Base-by-base conservation (phyloP, 1,140 invertebrate genomes). In the Calephelis virginiensis region DNA sequence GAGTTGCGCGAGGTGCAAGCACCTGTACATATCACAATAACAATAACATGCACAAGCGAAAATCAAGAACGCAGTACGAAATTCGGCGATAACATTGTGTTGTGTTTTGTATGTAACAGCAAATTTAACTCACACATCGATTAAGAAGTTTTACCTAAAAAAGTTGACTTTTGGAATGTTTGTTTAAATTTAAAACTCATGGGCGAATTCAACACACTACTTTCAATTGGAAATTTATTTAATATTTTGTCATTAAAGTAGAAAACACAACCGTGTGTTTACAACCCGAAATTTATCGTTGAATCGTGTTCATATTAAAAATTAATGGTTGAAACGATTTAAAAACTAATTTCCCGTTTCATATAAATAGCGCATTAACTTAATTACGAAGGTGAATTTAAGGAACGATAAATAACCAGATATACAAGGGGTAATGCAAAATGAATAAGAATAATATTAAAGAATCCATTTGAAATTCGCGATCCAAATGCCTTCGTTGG, bases 271-370 rank as follows among this genome's bases (percentile, higher is more conserved):
- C 7, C 17, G 53, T 56, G 8, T 53, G 53, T 56, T 56, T 56
- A 56, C 53, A 28, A 56, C 12, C 53, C 17, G 12, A 56, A 56
- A 56, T 56, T 56, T 28, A 28, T 56, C 17, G 53, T 37, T 11
- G 8, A 37, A 28, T 56, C 53, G 53, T 56, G 53, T 56, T 28
- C 53, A 28, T 6, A 6, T 12, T 56, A 56, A 56, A 12, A 28
- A 56, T 56, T 56, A 56, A 56, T 56, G 12, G 14, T 37, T 17
- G 28, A 28, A 56, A 56, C 28, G 28, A 37, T 56, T 56, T 56
- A 56, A 56, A 56, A 56, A 56, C 53, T 12, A 56, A 56, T 56
- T 56, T 56, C 53, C 53, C 53, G 17, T 56, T 56, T 12, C 53
- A 37, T 56, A 56, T 28, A 56, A 56, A 56, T 56, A 56, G 17